Evolutionary conservation across 2,888 invertebrate genomes (phyloP).

Genomic region (Boloria euphrosyne): DNA sequence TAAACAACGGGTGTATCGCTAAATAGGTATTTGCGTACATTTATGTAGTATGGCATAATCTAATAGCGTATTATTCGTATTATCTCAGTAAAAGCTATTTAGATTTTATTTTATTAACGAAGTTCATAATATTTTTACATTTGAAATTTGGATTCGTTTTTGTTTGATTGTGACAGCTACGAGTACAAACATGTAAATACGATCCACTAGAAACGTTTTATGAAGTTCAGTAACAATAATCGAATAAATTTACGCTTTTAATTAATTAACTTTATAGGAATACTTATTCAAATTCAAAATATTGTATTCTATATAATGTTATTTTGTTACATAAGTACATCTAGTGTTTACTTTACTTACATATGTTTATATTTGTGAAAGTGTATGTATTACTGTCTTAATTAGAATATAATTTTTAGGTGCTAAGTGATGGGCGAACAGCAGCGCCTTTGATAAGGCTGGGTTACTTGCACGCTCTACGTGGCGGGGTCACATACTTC

Average conservation of each 20-base stretch:
- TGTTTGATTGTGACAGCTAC: constrained; percentile 20
- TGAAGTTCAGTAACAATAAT: constrained; percentile 4
- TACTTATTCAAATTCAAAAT: background rate
- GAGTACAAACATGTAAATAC: background rate
- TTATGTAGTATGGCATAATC: constrained; percentile 7
- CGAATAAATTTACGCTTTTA: background rate
- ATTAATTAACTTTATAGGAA: background rate
- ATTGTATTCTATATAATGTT: background rate
- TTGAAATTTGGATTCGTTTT: constrained; percentile 23
- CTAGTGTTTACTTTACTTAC: too few relatives aligned
- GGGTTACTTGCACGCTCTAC: constrained; percentile 89
- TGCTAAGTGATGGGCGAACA: constrained; percentile 95
- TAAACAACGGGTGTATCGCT: constrained; percentile 13
- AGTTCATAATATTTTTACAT: constrained; percentile 22
- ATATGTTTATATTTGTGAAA: background rate
- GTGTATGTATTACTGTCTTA: background rate
- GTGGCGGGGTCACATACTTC: constrained; percentile 92
- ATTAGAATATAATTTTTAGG: constrained; percentile 55
- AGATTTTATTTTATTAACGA: constrained; percentile 14
- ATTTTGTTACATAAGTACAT: too few relatives aligned
- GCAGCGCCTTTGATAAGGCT: constrained; percentile 92
- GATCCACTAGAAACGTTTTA: background rate
- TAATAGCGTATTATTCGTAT: constrained; percentile 21
- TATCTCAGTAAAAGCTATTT: constrained; percentile 13
- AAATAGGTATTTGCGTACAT: constrained; percentile 13